Evolutionary conservation across 1,140 invertebrate genomes (phyloP), one percentile per base, ranked within the genome.

Genomic region (Sogatella furcifera): DNA sequence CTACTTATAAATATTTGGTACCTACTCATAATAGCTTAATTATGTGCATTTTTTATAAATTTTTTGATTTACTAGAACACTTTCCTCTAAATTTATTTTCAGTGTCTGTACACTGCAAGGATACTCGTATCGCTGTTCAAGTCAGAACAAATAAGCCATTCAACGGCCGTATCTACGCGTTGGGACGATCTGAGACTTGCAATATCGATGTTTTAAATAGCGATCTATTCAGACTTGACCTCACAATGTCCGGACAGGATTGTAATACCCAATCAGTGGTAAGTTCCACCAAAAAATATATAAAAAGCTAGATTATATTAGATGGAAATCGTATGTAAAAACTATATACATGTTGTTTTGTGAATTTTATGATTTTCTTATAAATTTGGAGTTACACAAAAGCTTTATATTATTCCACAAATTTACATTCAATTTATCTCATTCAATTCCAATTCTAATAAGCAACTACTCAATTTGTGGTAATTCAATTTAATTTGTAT

Each of bases 21-120:
- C n/a, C n/a, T n/a, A n/a, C n/a, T n/a, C n/a, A n/a, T n/a, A n/a
- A n/a, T n/a, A n/a, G n/a, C n/a, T n/a, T n/a, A n/a, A n/a, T n/a
- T n/a, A n/a, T n/a, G n/a, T n/a, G n/a, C n/a, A 54, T n/a, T 22
- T 17, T 54, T 54, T 54, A 54, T 17, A 3, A 54, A 2, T 19
- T 54, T 54, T 54, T 11, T 54, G 15, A 19, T 5, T 54, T 46
- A 46, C n/a, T 19, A 46, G 9, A 46, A 2, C 43, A 46, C 19
- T 15, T 4, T 46, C 19, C 21, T 9, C 34, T 38, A 13, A 38
- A 38, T 46, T 60, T 42, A 41, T 60, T 78, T 78, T 21, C 75
- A 95, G 93, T 96, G 46, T 86, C 89, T 31, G 91, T 96, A 1
- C 88, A 93, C 70, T 96, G 93, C 76, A 95, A 95, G 72, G 93